Percentiles rank a stretch among this genome's conserved stretches.
Evolutionary conservation across 1,140 invertebrate genomes (phyloP).

Genomic region (Listronotus bonariensis): DNA sequence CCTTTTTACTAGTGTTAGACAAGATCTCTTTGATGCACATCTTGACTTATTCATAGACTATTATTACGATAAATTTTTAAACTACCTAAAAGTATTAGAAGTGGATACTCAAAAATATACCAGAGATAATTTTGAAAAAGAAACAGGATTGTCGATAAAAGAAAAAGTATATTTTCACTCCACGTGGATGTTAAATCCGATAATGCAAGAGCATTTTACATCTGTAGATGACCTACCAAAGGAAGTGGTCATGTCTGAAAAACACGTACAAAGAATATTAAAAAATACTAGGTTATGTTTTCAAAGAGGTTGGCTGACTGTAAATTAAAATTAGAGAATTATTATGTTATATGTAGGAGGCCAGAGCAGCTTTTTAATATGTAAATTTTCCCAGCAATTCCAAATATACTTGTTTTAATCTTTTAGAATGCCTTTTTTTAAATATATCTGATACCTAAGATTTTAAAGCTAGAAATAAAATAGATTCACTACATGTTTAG

Average conservation of each 20-base stretch:
- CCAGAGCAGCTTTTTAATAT: too few relatives aligned
- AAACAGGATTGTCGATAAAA: conserved; percentile 5
- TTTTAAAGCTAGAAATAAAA: too few relatives aligned
- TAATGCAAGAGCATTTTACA: conserved; percentile 11
- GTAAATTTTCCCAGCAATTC: too few relatives aligned
- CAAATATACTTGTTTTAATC: too few relatives aligned
- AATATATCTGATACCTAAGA: too few relatives aligned
- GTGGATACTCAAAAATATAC: conserved; percentile 8
- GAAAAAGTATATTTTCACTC: conserved; percentile 18
- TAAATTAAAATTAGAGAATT: too few relatives aligned
- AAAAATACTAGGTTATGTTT: conserved; percentile 15
- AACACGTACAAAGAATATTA: conserved; percentile 9
- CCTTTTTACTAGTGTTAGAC: conserved; percentile 57
- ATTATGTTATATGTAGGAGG: too few relatives aligned
- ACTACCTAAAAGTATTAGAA: conserved; percentile 6
- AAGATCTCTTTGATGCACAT: background rate
- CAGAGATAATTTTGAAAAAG: background rate
- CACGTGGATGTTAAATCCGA: conserved; percentile 18
- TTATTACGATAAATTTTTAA: conserved; percentile 2
- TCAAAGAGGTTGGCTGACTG: conserved; percentile 1
- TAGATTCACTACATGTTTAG: too few relatives aligned
- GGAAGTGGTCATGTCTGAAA: background rate
- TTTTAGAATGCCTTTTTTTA: too few relatives aligned
- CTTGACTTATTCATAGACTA: conserved; percentile 16
- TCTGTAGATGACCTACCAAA: background rate